These are phyloP conservation scores for Seira ritae DNA, from an alignment of 2,888 invertebrate genomes.

Conservation along the genomic window DNA sequence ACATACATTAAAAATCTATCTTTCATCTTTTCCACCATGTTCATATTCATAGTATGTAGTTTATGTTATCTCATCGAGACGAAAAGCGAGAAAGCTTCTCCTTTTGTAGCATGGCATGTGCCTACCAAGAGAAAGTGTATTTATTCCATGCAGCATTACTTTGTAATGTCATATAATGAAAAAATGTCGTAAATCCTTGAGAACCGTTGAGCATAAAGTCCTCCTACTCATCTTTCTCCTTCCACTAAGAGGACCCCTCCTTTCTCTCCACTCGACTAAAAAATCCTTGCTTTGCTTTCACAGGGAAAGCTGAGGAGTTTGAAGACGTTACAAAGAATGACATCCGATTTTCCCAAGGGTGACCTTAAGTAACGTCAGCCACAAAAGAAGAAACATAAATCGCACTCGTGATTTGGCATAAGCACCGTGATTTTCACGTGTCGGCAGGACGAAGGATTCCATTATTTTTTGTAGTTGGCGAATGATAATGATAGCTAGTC, in stretches of 20 bases:
- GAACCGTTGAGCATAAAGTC: not conserved
- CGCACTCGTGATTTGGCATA: not conserved
- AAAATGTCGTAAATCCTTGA: not conserved
- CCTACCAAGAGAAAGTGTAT: too few relatives aligned
- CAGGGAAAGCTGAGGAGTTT: not conserved
- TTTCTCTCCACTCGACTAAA: not conserved
- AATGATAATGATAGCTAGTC: not conserved
- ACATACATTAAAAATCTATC: too few relatives aligned
- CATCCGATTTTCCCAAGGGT: conserved; percentile 32
- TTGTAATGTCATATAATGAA: too few relatives aligned
- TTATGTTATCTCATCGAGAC: too few relatives aligned
- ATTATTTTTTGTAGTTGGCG: not conserved
- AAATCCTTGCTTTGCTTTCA: not conserved
- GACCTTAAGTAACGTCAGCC: conserved; percentile 31
- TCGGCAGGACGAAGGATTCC: not conserved
- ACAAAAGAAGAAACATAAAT: conserved; percentile 22
- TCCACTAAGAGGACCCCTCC: not conserved
- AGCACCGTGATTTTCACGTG: not conserved
- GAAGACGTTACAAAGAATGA: conserved; percentile 29
- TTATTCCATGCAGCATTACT: too few relatives aligned
- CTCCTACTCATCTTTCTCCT: not conserved
- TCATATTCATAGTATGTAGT: too few relatives aligned
- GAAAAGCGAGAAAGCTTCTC: too few relatives aligned
- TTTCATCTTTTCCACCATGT: too few relatives aligned
- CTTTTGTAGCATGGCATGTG: too few relatives aligned